Conservation (phyloP, 2,113 vertebrate species). For the Dasypus novemcinctus region DNA sequence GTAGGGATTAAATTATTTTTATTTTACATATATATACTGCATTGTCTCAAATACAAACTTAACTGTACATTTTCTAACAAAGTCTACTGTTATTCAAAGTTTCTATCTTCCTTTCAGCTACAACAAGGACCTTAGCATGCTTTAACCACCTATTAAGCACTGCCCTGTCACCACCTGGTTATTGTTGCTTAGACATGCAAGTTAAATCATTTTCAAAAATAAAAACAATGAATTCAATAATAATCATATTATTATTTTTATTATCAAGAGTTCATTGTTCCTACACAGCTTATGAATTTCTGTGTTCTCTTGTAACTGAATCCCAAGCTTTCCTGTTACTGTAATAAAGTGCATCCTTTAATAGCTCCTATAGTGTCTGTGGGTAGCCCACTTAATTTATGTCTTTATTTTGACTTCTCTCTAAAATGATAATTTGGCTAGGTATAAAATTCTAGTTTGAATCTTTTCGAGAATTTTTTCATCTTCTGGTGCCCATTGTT, state of each 20-base stretch:
- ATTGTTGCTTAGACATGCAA: slow-evolving; percentile 15
- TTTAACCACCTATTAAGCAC: neutral
- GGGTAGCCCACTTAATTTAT: neutral
- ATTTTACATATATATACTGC: neutral
- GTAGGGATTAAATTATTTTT: neutral
- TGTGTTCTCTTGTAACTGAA: neutral
- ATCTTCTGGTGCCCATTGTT: neutral
- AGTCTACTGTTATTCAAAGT: neutral
- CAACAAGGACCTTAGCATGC: neutral
- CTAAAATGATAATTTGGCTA: slow-evolving; percentile 17
- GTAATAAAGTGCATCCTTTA: neutral
- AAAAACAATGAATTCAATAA: neutral
- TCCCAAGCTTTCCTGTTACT: neutral
- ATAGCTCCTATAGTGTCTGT: neutral
- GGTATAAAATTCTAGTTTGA: slow-evolving; percentile 24
- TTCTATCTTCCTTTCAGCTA: neutral
- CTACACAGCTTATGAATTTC: neutral
- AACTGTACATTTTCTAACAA: neutral
- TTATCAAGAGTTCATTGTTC: neutral
- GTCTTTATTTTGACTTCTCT: neutral
- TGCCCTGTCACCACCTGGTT: neutral
- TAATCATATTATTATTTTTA: neutral
- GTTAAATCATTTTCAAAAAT: neutral
- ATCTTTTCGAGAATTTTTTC: neutral
- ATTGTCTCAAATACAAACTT: neutral